A percentile compares a stretch with the other conserved stretches of the same genome.
phyloP scores from a whole-genome alignment of 2,113 vertebrate genomes.

The Esox niger region DNA sequence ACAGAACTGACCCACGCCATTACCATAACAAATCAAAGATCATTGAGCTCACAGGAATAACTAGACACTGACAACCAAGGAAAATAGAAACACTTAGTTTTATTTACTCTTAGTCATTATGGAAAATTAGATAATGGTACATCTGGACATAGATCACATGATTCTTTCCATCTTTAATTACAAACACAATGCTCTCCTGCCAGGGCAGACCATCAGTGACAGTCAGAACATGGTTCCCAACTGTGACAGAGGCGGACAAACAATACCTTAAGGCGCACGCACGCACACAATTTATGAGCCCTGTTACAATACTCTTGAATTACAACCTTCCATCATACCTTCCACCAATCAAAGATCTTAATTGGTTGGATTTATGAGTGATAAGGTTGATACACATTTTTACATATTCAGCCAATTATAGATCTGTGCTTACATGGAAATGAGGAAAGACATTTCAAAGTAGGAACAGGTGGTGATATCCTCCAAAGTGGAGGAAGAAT shows the following conservation, averaged over 20 bases:
- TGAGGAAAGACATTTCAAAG: slow-evolving; percentile 42
- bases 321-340: no score
- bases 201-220: slow-evolving; percentile 15
- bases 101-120: slow-evolving; percentile 79
- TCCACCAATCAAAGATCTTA: no score
- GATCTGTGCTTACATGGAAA: background rate
- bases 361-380: no score
- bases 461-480: background rate
- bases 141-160: slow-evolving; percentile 66
- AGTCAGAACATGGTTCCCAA: slow-evolving; percentile 13
- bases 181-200: background rate
- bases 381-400: no score
- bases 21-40: background rate
- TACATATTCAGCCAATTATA: no score
- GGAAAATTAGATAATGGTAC: slow-evolving; percentile 79
- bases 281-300: slow-evolving; percentile 72
- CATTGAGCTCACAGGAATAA: background rate
- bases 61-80: background rate
- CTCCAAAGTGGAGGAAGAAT: background rate
- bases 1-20: background rate
- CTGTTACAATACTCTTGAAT: slow-evolving; percentile 15
- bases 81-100: slow-evolving; percentile 77
- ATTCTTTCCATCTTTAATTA: slow-evolving; percentile 21
- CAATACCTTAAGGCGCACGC: slow-evolving; percentile 84
- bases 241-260: slow-evolving; percentile 13